A percentile compares a stretch with the other conserved stretches of the same genome.
Evolutionary conservation across 2,113 vertebrate species (phyloP).

Genomic region (Cryptoleucopteryx plumbea): DNA sequence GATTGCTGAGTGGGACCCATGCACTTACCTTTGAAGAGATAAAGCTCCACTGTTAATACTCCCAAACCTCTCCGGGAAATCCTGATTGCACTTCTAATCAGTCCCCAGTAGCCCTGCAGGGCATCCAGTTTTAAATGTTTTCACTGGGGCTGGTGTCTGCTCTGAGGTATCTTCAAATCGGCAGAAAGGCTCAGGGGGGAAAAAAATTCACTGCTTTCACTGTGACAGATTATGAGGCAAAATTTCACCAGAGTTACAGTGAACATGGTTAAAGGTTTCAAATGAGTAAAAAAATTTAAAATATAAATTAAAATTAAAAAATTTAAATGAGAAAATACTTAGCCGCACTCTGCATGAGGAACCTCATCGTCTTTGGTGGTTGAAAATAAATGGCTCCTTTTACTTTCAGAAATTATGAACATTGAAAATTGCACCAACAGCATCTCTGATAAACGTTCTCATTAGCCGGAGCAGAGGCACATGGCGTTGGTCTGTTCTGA

Average conservation of each 20-base stretch:
- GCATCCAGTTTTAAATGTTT: neutral
- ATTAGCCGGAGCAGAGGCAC: no score
- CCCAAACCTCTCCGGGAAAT: neutral
- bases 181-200: neutral
- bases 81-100: no score
- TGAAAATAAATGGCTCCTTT: no score
- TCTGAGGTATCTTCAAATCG: neutral
- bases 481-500: neutral
- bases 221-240: neutral
- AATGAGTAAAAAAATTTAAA: neutral
- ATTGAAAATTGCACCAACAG: no score
- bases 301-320: no score
- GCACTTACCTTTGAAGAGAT: neutral
- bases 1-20: neutral
- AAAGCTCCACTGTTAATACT: no score
- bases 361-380: no score
- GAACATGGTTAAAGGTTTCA: neutral
- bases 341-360: neutral
- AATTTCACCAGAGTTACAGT: neutral
- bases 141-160: no score
- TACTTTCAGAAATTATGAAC: neutral
- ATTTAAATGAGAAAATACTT: no score
- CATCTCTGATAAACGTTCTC: no score
- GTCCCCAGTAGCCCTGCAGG: no score
- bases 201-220: no score